Percentiles rank a stretch among this genome's conserved stretches.
Conservation (phyloP, 2,797 vertebrate genomes). For the Pseudochaenichthys georgianus region DNA sequence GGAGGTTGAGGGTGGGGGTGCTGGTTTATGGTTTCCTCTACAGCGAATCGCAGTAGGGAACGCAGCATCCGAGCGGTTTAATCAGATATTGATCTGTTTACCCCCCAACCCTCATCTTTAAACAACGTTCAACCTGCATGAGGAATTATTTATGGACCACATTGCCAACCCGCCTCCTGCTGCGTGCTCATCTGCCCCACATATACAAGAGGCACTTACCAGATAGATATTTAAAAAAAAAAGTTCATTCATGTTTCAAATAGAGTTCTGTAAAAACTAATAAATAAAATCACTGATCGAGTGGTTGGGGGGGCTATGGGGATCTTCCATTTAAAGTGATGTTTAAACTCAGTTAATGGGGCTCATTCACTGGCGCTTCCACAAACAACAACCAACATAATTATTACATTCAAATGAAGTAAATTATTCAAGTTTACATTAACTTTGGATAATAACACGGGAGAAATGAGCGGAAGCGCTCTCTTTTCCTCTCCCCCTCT, state of each 20-base stretch:
- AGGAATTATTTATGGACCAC: conserved; percentile 53
- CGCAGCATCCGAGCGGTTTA: conserved; percentile 42
- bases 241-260: not conserved
- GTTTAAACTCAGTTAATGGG: no score
- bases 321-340: no score
- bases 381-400: no score
- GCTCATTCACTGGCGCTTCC: no score
- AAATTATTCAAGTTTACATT: no score
- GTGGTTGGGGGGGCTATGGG: no score
- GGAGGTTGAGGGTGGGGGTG: not conserved
- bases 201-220: not conserved
- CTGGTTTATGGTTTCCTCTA: conserved; percentile 13
- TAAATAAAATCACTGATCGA: no score
- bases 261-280: no score
- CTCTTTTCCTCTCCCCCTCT: no score
- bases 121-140: conserved; percentile 56
- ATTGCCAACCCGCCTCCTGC: conserved; percentile 9
- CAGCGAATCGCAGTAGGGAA: conserved; percentile 23
- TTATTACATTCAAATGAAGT: no score
- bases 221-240: not conserved
- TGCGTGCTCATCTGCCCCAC: conserved; percentile 22
- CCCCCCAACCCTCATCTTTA: conserved; percentile 45
- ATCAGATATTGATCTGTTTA: conserved; percentile 77
- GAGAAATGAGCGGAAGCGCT: no score
- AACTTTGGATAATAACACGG: no score